A percentile compares a stretch with the other conserved stretches of the same genome.
Conservation (phyloP, 2,888 invertebrate species). For the Marasmarcha lunaedactyla region DNA sequence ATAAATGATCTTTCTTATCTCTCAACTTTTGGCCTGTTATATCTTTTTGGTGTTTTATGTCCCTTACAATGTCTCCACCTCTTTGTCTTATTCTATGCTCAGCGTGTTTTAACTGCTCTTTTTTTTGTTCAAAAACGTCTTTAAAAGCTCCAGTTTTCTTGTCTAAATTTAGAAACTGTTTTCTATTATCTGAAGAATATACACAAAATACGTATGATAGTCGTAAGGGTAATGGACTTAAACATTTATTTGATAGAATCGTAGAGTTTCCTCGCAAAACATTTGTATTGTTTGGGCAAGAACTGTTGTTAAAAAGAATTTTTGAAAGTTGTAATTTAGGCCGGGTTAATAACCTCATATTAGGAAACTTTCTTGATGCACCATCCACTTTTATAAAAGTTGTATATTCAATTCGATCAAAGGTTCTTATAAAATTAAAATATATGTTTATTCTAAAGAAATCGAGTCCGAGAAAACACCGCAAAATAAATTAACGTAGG, state of each 20-base stretch:
- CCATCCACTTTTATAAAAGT: too few species aligned
- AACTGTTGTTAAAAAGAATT: constrained; percentile 2
- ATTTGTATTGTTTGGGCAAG: background rate
- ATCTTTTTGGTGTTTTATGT: constrained; percentile 53
- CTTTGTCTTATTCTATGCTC: constrained; percentile 61
- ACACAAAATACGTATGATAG: constrained; percentile 28
- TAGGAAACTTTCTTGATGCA: too few species aligned
- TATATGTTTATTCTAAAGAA: too few species aligned
- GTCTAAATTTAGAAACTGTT: constrained; percentile 43
- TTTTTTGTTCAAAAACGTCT: constrained; percentile 72
- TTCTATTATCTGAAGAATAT: constrained; percentile 47
- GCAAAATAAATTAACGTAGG: too few species aligned
- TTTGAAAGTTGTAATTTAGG: too few species aligned
- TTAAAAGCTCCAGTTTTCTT: constrained; percentile 64
- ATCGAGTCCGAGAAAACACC: too few species aligned
- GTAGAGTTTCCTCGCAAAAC: background rate
- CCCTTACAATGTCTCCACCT: constrained; percentile 52
- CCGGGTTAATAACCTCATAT: too few species aligned
- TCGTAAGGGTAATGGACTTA: constrained; percentile 21
- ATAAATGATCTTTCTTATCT: constrained; percentile 72
- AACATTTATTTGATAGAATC: background rate
- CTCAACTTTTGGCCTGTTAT: constrained; percentile 54
- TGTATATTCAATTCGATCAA: too few species aligned
- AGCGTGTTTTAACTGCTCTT: constrained; percentile 70
- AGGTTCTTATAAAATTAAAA: too few species aligned